phyloP scores from a whole-genome alignment of 30 jellyfish, hydroid and myxozoan genomes.

The Aurelia aurita complex sp. Pacific region DNA sequence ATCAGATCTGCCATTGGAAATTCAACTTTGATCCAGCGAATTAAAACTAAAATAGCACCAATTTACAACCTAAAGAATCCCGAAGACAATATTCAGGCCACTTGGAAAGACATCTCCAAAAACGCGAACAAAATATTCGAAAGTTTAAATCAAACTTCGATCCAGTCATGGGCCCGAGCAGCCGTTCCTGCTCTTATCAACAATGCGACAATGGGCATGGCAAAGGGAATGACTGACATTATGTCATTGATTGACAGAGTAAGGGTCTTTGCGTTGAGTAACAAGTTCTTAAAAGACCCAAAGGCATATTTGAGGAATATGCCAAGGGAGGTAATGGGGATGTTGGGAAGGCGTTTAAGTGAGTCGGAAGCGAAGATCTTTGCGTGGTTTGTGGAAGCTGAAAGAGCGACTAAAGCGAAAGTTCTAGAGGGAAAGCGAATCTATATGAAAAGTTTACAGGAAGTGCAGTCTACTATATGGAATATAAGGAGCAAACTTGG shows the following conservation, averaged over 20 bases:
- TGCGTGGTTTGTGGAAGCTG: constrained; percentile 43
- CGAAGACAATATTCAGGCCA: background rate
- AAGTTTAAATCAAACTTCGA: background rate
- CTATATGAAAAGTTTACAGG: background rate
- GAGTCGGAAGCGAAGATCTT: constrained; percentile 3
- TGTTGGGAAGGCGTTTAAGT: constrained; percentile 1
- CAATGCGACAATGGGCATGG: constrained; percentile 5
- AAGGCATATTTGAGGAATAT: constrained; percentile 5
- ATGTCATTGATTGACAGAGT: constrained; percentile 14
- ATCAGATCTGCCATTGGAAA: constrained; percentile 12
- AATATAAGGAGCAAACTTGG: background rate
- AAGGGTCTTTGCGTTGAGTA: background rate
- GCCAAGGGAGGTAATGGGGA: constrained; percentile 13
- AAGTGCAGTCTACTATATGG: background rate
- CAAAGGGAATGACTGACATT: constrained; percentile 4
- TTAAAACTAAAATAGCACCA: constrained; percentile 6
- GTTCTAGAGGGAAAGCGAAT: constrained; percentile 1
- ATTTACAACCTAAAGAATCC: constrained; percentile 3
- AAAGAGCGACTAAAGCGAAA: constrained; percentile 13
- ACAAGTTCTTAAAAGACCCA: constrained; percentile 41
- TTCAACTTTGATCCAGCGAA: constrained; percentile 9
- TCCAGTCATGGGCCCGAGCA: constrained; percentile 8
- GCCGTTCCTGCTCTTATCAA: constrained; percentile 33
- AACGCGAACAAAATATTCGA: background rate
- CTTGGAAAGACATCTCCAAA: background rate